Conservation (phyloP, 2,888 invertebrate genomes). For the Bembecia ichneumoniformis region DNA sequence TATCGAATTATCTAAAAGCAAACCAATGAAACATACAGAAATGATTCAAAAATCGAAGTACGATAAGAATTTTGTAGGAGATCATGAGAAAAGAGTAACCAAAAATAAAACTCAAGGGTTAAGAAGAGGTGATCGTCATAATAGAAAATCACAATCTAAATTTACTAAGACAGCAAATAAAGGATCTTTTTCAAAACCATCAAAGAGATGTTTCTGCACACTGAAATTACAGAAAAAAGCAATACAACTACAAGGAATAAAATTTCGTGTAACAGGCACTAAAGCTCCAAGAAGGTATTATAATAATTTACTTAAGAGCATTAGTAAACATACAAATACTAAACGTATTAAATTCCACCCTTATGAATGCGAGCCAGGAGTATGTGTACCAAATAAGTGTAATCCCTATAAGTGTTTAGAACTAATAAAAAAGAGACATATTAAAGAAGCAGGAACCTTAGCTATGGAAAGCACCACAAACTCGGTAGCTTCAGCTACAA, state of each 20-base stretch:
- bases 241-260: neutral
- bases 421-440: constrained; percentile 21
- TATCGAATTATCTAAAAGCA: constrained; percentile 26
- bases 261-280: constrained; percentile 6
- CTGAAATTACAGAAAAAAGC: constrained; percentile 17
- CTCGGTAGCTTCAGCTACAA: neutral
- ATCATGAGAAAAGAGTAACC: no score
- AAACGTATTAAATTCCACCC: constrained; percentile 9
- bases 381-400: constrained; percentile 28
- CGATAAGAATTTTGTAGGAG: neutral
- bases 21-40: no score
- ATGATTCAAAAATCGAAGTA: no score
- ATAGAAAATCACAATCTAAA: neutral
- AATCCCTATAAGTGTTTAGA: constrained; percentile 24
- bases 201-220: constrained; percentile 31
- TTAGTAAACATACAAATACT: neutral
- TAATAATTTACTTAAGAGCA: neutral
- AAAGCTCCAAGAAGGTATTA: neutral
- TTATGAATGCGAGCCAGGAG: constrained; percentile 27
- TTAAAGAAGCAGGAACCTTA: neutral
- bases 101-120: no score
- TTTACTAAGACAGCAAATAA: constrained; percentile 7
- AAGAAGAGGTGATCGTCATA: neutral
- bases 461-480: neutral
- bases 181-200: constrained; percentile 15